Evolutionary conservation across 2,888 invertebrate genomes (phyloP).

Genomic region (Heteropelma amictum): DNA sequence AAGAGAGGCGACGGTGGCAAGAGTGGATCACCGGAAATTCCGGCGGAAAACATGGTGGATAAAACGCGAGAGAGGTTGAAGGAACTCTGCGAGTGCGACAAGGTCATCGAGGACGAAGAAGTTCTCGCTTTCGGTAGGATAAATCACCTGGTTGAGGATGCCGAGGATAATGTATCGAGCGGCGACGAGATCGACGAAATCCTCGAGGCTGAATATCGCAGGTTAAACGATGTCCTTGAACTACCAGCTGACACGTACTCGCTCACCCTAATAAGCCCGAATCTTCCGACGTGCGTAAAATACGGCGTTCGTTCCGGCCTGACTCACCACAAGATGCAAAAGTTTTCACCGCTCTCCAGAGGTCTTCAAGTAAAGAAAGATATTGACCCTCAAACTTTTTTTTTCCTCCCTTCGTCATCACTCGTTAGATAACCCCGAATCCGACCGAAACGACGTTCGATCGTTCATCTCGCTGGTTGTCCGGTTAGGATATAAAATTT

Average conservation of each 20-base stretch:
- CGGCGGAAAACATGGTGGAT: conserved; percentile 15
- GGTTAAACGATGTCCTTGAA: conserved; percentile 63
- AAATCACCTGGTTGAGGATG: conserved; percentile 55
- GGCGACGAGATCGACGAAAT: conserved; percentile 68
- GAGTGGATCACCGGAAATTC: conserved; percentile 2
- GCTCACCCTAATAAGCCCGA: conserved; percentile 66
- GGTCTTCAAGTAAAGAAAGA: conserved; percentile 69
- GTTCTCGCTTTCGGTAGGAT: conserved; percentile 60
- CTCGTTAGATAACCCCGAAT: too few relatives aligned
- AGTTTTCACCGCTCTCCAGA: conserved; percentile 73
- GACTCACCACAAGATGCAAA: conserved; percentile 66
- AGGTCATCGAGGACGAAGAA: conserved; percentile 63
- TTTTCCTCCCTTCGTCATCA: too few relatives aligned
- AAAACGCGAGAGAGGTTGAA: conserved; percentile 55
- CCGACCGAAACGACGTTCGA: too few relatives aligned
- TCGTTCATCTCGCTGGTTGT: too few relatives aligned
- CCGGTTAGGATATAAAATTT: background rate
- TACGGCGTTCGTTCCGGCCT: conserved; percentile 70
- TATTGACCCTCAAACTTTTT: too few relatives aligned
- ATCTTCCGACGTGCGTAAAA: conserved; percentile 66
- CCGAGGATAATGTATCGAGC: conserved; percentile 62
- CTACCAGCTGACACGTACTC: conserved; percentile 71
- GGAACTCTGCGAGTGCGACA: conserved; percentile 63
- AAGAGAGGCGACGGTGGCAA: conserved; percentile 24
- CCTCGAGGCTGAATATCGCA: conserved; percentile 66